phyloP scores from a whole-genome alignment of 2,113 vertebrate genomes.

The Macrotis lagotis region DNA sequence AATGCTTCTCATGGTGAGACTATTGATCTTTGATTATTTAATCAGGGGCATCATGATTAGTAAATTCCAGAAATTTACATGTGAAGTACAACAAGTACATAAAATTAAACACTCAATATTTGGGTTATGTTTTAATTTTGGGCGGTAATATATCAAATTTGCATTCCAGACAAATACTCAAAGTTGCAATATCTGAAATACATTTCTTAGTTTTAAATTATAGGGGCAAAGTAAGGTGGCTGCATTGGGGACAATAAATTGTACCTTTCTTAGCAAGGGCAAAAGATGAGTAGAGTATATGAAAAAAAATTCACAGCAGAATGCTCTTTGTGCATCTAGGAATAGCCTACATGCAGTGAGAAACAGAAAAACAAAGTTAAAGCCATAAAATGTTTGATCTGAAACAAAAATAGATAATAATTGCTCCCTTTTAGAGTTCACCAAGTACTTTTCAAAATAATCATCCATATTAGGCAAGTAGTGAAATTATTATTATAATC shows the following conservation, averaged over 20 bases:
- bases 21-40: not conserved
- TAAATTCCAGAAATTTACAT: not conserved
- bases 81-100: not conserved
- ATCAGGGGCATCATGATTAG: conserved; percentile 23
- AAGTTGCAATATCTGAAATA: conserved; percentile 7
- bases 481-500: not conserved
- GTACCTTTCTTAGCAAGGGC: not conserved
- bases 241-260: not conserved
- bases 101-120: conserved; percentile 36
- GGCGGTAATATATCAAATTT: conserved; percentile 2
- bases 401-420: not conserved
- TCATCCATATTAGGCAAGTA: not conserved
- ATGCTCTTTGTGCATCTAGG: not conserved
- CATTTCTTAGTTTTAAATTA: not conserved
- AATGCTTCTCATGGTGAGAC: not conserved
- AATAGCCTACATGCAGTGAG: not conserved
- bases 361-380: not conserved
- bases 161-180: conserved; percentile 10
- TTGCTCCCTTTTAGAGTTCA: not conserved
- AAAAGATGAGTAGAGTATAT: not conserved
- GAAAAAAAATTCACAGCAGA: not conserved
- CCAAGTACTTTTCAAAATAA: not conserved
- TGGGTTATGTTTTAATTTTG: not conserved
- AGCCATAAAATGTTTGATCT: not conserved
- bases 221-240: not conserved